Evolutionary conservation across 2,113 vertebrate genomes (phyloP), one percentile per base, ranked within the genome.

Genomic region (Centropus unirufus): DNA sequence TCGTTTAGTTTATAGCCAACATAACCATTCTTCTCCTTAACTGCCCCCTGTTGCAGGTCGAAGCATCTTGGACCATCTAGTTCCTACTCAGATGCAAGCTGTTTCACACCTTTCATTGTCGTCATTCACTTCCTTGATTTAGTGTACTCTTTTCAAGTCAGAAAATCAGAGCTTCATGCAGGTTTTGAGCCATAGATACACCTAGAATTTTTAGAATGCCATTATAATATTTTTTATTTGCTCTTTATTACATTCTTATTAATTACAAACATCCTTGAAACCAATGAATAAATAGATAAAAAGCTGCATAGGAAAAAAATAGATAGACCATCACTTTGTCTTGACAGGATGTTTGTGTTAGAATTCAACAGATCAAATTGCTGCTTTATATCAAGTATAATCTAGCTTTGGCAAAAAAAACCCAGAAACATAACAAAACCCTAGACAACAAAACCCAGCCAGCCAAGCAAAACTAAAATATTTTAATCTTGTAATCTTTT

Each of bases 331-430:
- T 82, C 69, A 49, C 34, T 89, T 86, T 91, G 7, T 72, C 86
- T 69, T 79, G 78, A 82, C 83, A 93, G 91, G 94, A 95, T 94
- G 93, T 96, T 95, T 89, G 69, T 92, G 78, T 72, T 64, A 73
- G 59, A 36, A 84, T 76, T 58, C 87, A 92, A 36, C 34, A 83
- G 76, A 92, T 83, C 77, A 73, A 58, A 83, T 66, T 74, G n/a
- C 77, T 79, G 27, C 12, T 93, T 95, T 64, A 59, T 87, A 91
- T 78, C 83, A 90, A 3, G 2, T 58, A 78, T 90, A 30, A 95
- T 95, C 84, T 95, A 51, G 5, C 44, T 87, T 81, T 76, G 29
- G 52, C 8, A 36, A 36, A 36, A 14, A 44, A 9, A 61, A 40
- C 84, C 32, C 21, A 58, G 47, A 81, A 93, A 81, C 5, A 87